These are phyloP conservation scores for Chrysochloris asiatica DNA, from an alignment of 2,113 vertebrate species.

Conservation along the genomic window DNA sequence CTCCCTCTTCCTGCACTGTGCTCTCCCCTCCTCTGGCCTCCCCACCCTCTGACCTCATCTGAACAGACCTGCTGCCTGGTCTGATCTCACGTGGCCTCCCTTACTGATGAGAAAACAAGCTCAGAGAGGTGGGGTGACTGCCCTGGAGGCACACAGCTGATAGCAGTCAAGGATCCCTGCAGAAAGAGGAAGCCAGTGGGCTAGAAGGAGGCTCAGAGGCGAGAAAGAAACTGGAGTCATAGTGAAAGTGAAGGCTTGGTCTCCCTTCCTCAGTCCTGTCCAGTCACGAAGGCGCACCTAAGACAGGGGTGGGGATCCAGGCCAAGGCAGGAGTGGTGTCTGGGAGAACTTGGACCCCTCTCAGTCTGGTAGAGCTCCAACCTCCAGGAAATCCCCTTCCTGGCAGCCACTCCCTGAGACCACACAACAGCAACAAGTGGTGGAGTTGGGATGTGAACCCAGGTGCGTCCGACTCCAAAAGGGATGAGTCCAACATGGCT, in stretches of 20 bases:
- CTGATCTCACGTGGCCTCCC: not conserved
- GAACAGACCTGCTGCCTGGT: not conserved
- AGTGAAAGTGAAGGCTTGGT: not conserved
- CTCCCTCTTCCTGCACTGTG: not conserved
- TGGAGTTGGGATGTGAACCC: not conserved
- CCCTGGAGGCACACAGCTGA: not conserved
- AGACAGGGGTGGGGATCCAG: no score
- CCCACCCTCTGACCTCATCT: conserved; percentile 61
- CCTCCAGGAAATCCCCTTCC: not conserved
- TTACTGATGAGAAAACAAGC: not conserved
- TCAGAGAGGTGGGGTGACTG: not conserved
- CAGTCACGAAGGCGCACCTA: not conserved
- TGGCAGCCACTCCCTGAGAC: not conserved
- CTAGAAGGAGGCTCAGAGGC: not conserved
- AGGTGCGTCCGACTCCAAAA: not conserved
- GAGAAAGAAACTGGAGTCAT: not conserved
- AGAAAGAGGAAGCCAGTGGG: not conserved
- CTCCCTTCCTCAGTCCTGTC: not conserved
- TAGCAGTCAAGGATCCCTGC: not conserved
- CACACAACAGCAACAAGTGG: conserved; percentile 4
- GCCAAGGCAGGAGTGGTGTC: not conserved
- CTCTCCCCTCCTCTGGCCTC: not conserved
- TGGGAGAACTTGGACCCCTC: not conserved
- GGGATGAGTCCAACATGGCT: not conserved
- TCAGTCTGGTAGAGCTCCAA: not conserved